Percentiles rank a stretch among this genome's conserved stretches.
Conservation (phyloP, 1,140 invertebrate species). For the Drosophila repletoides region DNA sequence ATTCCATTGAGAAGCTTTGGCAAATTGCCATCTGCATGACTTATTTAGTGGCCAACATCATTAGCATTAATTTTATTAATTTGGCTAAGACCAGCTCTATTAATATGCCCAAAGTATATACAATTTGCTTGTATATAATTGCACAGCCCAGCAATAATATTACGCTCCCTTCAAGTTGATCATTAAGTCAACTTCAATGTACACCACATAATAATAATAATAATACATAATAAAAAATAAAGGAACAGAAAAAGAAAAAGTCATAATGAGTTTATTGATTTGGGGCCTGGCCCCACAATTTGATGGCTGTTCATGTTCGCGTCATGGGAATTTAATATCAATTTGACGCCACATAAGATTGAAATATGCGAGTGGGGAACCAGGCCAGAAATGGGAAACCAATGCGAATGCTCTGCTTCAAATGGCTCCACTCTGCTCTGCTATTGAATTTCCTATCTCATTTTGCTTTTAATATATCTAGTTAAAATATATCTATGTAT, state of each 20-base stretch:
- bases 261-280: constrained; percentile 61
- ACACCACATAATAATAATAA: constrained; percentile 27
- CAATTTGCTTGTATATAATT: constrained; percentile 17
- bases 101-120: not conserved
- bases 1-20: no score
- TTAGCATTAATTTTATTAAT: constrained; percentile 51
- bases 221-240: not conserved
- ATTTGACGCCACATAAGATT: constrained; percentile 53
- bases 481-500: no score
- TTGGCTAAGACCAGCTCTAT: not conserved
- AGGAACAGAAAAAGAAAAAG: constrained; percentile 22
- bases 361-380: constrained; percentile 18
- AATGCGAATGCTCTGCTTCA: not conserved
- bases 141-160: constrained; percentile 35
- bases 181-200: constrained; percentile 50
- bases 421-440: not conserved
- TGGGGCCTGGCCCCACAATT: constrained; percentile 28
- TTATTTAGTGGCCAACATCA: constrained; percentile 30
- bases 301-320: constrained; percentile 34
- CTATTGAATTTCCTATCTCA: constrained; percentile 2
- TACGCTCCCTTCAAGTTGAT: constrained; percentile 39
- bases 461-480: no score
- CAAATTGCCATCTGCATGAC: no score
- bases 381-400: not conserved
- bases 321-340: constrained; percentile 59